phyloP scores from a whole-genome alignment of 2,888 invertebrate species.

The Oxytorus armatus region DNA sequence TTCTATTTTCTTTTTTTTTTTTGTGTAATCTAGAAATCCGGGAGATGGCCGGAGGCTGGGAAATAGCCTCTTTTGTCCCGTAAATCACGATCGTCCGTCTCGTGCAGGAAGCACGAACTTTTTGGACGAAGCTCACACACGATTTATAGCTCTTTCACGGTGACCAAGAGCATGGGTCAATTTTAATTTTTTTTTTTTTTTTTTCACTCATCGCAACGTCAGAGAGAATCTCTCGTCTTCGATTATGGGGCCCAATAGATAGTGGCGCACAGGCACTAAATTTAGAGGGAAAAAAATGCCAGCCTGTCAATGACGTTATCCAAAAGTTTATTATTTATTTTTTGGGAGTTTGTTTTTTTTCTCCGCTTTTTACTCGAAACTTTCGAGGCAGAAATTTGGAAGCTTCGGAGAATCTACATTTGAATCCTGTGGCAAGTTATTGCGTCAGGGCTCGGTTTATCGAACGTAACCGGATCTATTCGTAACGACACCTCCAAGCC shows the following conservation, averaged over 20 bases:
- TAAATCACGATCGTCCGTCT: conserved; percentile 67
- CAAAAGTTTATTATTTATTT: conserved; percentile 7
- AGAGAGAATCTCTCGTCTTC: conserved; percentile 42
- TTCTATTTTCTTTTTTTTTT: conserved; percentile 18
- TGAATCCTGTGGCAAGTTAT: background rate
- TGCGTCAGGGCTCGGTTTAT: conserved; percentile 31
- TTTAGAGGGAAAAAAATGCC: conserved; percentile 48
- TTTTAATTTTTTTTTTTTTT: conserved; percentile 43
- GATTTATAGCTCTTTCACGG: conserved; percentile 62
- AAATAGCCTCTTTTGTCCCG: conserved; percentile 59
- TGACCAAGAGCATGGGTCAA: conserved; percentile 36
- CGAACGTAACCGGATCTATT: conserved; percentile 38
- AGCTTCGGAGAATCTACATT: conserved; percentile 15
- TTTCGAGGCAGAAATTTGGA: background rate
- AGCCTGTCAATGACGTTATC: conserved; percentile 5
- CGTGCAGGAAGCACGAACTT: conserved; percentile 63
- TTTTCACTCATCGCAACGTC: conserved; percentile 41
- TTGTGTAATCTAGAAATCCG: conserved; percentile 1
- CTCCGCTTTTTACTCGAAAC: background rate
- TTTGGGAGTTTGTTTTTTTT: conserved; percentile 14
- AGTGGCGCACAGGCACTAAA: conserved; percentile 40
- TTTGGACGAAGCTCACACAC: conserved; percentile 51
- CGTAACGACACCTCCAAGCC: conserved; percentile 16
- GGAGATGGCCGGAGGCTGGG: conserved; percentile 47
- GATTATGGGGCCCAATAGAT: conserved; percentile 44